Evolutionary conservation across 2,797 vertebrate species (phyloP).

Genomic region (Crenuchus spilurus): DNA sequence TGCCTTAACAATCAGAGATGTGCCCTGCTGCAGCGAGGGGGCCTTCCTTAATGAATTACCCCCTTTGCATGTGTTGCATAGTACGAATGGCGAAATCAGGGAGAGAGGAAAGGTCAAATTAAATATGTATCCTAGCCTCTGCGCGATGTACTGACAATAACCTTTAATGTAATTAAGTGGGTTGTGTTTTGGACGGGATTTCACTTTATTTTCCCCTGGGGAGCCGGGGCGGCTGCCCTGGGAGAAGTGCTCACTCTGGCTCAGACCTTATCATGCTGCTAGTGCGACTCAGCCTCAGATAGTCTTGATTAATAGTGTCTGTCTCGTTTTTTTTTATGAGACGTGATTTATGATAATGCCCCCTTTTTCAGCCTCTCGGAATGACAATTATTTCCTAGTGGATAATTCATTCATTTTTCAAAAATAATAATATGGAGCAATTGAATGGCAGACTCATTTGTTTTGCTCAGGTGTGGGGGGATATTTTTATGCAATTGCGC

Average conservation of each 20-base stretch:
- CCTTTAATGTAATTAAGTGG: conserved; percentile 65
- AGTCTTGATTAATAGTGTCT: conserved; percentile 65
- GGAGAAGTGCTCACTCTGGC: conserved; percentile 55
- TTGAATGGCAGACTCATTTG: conserved; percentile 74
- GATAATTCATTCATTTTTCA: conserved; percentile 76
- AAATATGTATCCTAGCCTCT: conserved; percentile 55
- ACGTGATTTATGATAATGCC: conserved; percentile 63
- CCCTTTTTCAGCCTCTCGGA: conserved; percentile 59
- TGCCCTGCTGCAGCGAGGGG: conserved; percentile 35
- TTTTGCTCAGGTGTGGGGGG: conserved; percentile 69
- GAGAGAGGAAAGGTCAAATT: conserved; percentile 62
- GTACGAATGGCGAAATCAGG: conserved; percentile 54
- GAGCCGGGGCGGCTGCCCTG: conserved; percentile 51
- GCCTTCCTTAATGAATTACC: conserved; percentile 55
- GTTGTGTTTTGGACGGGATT: conserved; percentile 55
- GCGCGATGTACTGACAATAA: conserved; percentile 60
- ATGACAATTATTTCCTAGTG: conserved; percentile 65
- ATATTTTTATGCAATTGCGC: conserved; percentile 62
- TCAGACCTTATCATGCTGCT: conserved; percentile 60
- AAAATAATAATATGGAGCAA: conserved; percentile 77
- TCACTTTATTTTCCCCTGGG: conserved; percentile 56
- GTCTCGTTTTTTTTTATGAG: conserved; percentile 54
- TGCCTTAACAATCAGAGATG: conserved; percentile 46
- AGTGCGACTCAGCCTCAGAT: conserved; percentile 54
- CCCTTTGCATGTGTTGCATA: conserved; percentile 62